phyloP scores from a whole-genome alignment of 2,797 vertebrate species.

The Pristis pectinata region DNA sequence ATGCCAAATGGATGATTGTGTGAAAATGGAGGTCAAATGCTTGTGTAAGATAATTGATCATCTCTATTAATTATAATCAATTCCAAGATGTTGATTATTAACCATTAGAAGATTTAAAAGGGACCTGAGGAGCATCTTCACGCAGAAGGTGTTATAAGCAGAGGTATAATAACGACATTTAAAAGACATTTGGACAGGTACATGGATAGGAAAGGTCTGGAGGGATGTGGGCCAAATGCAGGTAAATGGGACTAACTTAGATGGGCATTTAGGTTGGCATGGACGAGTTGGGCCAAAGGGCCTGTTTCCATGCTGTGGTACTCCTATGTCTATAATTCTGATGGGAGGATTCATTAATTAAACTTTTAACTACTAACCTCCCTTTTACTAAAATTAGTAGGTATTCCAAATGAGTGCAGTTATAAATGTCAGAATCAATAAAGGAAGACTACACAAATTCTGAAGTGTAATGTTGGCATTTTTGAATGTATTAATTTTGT shows the following conservation, averaged over 20 bases:
- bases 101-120: neutral
- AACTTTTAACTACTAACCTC: neutral
- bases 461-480: neutral
- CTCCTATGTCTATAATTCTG: neutral
- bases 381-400: neutral
- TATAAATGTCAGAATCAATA: neutral
- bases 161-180: too few species aligned
- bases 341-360: neutral
- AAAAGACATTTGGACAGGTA: too few species aligned
- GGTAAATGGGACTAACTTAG: too few species aligned
- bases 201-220: too few species aligned
- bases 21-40: neutral
- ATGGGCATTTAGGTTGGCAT: too few species aligned
- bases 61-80: neutral
- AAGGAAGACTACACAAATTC: neutral
- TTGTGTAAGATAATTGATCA: neutral
- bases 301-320: too few species aligned
- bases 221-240: too few species aligned
- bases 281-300: too few species aligned
- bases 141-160: too few species aligned
- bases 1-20: neutral
- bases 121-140: too few species aligned
- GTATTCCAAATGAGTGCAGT: neutral
- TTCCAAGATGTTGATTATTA: neutral
- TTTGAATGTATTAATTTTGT: neutral